Base-by-base conservation (phyloP, 2,797 vertebrate genomes). In the Parotocinclus haroldoi region DNA sequence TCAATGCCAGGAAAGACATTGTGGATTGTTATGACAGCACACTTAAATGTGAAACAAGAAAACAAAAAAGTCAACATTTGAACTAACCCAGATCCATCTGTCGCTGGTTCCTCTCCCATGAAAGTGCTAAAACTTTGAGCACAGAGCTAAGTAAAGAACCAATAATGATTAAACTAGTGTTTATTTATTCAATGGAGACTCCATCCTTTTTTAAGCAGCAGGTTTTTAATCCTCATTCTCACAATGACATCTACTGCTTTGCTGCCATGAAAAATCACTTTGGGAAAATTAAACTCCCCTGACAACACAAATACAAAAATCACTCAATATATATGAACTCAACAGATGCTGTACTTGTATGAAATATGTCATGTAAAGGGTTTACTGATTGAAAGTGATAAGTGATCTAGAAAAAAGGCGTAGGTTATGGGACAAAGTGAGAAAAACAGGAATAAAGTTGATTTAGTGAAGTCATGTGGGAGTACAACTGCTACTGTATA, bases 241-340 rank as follows among this genome's bases (percentile, higher is more conserved):
- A 9, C 10, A 19, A 39, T n/a, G 8, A 8, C 10, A 4, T 44
- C 27, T 58, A 58, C 54, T 58, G 45, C 9, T 57, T n/a, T 36
- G 38, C 53, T 42, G 14, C 13, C 14, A 39, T 54, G 10, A 42
- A 42, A 40, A 54, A 48, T 49, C 3, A 50, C 14, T 51, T 36
- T 36, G 12, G 46, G 12, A 64, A 70, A 19, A 49, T 39, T 1
- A 36, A 53, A n/a, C 27, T 48, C 44, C 36, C 11, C 10, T 9
- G 11, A 55, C 9, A 36, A 58, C 39, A 14, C 19, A 36, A 14
- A 14, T 59, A 19, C 63, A 51, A 70, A 52, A 39, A 10, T 13
- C 10, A 59, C 48, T 65, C 62, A 71, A 17, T 65, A 59, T 54
- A 9, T 51, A 14, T 64, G 59, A 65, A 18, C 60, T 27, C 54